These are phyloP conservation scores for Lypha dubia DNA, from an alignment of 2,888 invertebrate genomes.

Conservation along the genomic window DNA sequence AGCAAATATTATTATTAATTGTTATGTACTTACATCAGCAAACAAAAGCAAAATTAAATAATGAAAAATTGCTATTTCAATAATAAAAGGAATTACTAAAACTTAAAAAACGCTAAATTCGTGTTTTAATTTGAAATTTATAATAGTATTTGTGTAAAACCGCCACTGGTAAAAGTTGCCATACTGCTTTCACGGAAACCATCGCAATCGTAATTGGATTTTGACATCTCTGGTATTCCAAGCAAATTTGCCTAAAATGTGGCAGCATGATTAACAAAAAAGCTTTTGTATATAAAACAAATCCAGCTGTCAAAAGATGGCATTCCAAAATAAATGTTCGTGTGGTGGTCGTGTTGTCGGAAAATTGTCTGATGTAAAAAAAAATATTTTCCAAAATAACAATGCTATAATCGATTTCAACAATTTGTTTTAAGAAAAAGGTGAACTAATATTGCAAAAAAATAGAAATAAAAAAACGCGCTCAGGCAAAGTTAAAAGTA, in stretches of 20 bases:
- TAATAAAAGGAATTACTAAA: slow-evolving; percentile 57
- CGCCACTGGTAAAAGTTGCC: not conserved
- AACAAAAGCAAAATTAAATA: slow-evolving; percentile 52
- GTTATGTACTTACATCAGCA: slow-evolving; percentile 62
- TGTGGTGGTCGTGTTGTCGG: slow-evolving; percentile 54
- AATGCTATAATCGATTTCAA: slow-evolving; percentile 8
- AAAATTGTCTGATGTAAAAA: slow-evolving; percentile 7
- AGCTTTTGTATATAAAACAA: slow-evolving; percentile 69
- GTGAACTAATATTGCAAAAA: slow-evolving; percentile 36
- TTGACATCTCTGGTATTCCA: too few relatives aligned
- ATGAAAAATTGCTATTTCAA: slow-evolving; percentile 59
- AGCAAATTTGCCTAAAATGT: not conserved
- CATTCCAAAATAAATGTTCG: slow-evolving; percentile 71
- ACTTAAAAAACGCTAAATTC: slow-evolving; percentile 12
- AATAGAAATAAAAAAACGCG: not conserved
- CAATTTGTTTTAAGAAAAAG: slow-evolving; percentile 13
- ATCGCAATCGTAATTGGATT: too few relatives aligned
- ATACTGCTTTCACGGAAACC: too few relatives aligned
- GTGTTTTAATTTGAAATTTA: slow-evolving; percentile 16
- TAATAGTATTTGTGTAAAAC: not conserved
- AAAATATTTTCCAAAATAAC: slow-evolving; percentile 7
- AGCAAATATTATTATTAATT: slow-evolving; percentile 53
- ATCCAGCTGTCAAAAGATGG: slow-evolving; percentile 68
- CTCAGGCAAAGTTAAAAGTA: slow-evolving; percentile 16
- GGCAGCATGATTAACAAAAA: slow-evolving; percentile 28